phyloP scores from a whole-genome alignment of 2,888 invertebrate species.

The Tetranychus truncatus region DNA sequence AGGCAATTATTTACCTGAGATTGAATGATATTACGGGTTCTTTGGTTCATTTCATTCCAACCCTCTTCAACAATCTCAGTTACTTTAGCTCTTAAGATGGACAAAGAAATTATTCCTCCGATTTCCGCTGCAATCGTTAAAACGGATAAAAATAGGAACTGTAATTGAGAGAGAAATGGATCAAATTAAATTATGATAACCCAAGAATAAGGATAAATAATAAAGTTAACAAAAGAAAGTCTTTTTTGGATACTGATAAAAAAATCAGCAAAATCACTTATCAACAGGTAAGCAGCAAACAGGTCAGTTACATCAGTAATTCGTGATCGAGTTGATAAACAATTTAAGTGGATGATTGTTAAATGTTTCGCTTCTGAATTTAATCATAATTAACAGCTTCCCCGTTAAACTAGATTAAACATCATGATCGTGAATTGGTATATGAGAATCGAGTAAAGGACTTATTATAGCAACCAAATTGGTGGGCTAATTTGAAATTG shows the following conservation, averaged over 20 bases:
- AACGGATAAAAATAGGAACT: conserved; percentile 32
- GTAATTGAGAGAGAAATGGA: conserved; percentile 7
- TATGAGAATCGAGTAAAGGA: too few species aligned
- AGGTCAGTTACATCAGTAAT: too few species aligned
- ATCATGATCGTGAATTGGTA: too few species aligned
- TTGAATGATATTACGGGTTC: conserved; percentile 32
- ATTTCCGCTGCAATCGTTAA: conserved; percentile 31
- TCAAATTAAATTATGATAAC: neutral
- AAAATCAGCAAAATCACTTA: too few species aligned
- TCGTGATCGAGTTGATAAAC: too few species aligned
- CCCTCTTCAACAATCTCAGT: conserved; percentile 32
- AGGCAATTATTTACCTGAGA: conserved; percentile 28
- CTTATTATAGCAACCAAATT: too few species aligned
- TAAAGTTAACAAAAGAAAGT: neutral
- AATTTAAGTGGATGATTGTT: too few species aligned
- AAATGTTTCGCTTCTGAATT: too few species aligned
- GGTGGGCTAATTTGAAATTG: neutral
- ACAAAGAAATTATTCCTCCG: conserved; percentile 32
- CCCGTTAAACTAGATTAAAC: too few species aligned
- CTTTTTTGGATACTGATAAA: neutral
- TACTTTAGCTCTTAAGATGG: conserved; percentile 26
- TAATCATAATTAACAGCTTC: too few species aligned
- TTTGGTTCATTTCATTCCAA: conserved; percentile 33
- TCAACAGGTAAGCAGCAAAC: too few species aligned
- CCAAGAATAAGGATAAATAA: too few species aligned